Evolutionary conservation across 2,888 invertebrate genomes (phyloP).

Genomic region (Meiosimyza decipiens): DNA sequence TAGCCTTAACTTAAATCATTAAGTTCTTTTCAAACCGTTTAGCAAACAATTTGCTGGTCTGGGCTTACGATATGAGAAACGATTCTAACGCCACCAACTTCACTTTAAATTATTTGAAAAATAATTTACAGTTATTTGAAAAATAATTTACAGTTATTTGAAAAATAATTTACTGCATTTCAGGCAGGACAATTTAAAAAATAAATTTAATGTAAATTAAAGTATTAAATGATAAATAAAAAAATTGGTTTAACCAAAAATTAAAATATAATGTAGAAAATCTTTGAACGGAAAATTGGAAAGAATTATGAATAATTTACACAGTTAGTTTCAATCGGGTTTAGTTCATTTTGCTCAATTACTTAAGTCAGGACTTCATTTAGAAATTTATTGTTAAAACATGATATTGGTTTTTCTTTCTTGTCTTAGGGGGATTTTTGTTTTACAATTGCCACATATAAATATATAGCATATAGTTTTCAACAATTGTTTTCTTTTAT

Average conservation of each 20-base stretch:
- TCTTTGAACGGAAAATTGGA: background rate
- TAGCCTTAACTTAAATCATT: no score
- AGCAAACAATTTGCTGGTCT: no score
- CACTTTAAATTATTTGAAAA: background rate
- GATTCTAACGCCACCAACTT: background rate
- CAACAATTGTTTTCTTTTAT: constrained; percentile 44
- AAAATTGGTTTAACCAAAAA: constrained; percentile 23
- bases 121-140: no score
- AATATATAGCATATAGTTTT: constrained; percentile 40
- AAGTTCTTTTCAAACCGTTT: no score
- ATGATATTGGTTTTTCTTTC: constrained; percentile 48
- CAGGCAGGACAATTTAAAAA: no score
- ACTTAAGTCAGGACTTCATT: constrained; percentile 1
- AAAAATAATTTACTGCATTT: no score
- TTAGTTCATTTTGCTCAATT: constrained; percentile 10
- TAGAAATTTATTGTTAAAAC: constrained; percentile 39
- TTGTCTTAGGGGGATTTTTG: constrained; percentile 41
- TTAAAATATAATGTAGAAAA: constrained; percentile 13
- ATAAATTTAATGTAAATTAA: constrained; percentile 7
- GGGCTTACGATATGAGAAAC: no score
- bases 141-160: no score
- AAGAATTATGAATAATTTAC: constrained; percentile 15
- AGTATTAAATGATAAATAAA: constrained; percentile 12
- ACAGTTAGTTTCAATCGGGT: constrained; percentile 22
- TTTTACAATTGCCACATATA: constrained; percentile 20